Evolutionary conservation across 2,797 vertebrate species (phyloP).

Genomic region (Darevskia mixta): DNA sequence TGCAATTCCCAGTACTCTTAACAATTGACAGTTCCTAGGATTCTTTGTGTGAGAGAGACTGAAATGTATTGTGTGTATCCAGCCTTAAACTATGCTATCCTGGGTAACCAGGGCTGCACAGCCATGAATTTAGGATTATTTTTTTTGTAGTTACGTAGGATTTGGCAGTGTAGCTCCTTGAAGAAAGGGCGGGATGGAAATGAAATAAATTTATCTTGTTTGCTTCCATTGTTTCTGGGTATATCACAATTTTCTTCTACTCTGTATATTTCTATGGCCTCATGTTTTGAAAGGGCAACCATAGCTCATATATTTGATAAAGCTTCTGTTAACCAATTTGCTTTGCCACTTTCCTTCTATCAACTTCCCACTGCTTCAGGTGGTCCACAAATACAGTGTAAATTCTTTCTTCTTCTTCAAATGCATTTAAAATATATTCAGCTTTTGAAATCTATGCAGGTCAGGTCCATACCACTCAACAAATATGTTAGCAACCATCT

Average conservation of each 20-base stretch:
- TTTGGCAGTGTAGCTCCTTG: neutral
- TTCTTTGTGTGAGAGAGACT: too few relatives aligned
- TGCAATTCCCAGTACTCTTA: too few relatives aligned
- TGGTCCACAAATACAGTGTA: neutral
- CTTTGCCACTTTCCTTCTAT: neutral
- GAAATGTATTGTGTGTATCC: too few relatives aligned
- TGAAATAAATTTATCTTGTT: neutral
- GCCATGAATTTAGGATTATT: too few relatives aligned
- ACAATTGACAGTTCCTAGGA: too few relatives aligned
- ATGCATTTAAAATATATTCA: neutral
- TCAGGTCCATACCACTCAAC: neutral
- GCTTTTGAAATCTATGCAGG: neutral
- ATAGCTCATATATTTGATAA: neutral
- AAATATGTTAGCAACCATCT: neutral
- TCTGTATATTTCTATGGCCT: neutral
- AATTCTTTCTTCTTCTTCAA: neutral
- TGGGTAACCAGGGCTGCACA: too few relatives aligned
- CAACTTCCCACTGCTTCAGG: neutral
- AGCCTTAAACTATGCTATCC: too few relatives aligned
- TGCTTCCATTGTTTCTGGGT: neutral
- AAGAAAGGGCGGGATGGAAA: neutral
- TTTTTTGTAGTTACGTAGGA: neutral
- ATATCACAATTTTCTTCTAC: neutral
- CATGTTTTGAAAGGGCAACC: neutral
- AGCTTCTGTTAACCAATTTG: neutral